Conservation (phyloP, 2,113 vertebrate genomes). For the Ctenodactylus gundi region DNA sequence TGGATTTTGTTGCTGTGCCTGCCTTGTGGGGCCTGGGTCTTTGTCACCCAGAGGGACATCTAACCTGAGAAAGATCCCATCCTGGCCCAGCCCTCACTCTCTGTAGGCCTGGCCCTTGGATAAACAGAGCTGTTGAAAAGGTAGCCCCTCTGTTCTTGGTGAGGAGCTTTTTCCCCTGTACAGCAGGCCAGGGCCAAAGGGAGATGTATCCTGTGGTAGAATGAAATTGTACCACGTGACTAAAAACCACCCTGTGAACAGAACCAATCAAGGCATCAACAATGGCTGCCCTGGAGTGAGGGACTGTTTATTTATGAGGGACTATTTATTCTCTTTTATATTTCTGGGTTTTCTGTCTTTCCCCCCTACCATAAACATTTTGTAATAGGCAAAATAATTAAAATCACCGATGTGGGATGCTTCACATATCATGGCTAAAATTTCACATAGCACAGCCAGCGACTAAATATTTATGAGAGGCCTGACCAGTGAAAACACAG, state of each 20-base stretch:
- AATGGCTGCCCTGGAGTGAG: neutral
- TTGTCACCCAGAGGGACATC: too few species aligned
- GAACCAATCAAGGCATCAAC: neutral
- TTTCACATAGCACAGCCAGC: neutral
- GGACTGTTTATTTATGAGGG: fast-evolving
- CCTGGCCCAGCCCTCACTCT: neutral
- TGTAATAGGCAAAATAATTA: neutral
- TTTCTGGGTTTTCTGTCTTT: neutral
- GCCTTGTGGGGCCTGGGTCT: neutral
- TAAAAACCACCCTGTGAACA: neutral
- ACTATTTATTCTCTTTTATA: neutral
- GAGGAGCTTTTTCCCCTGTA: neutral
- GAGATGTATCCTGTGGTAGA: fast-evolving
- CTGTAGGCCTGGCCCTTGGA: neutral
- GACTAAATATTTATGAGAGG: neutral
- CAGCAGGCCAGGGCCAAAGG: neutral
- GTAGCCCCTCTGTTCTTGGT: neutral
- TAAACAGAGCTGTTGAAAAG: neutral
- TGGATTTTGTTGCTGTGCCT: too few species aligned
- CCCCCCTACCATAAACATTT: neutral
- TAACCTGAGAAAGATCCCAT: neutral
- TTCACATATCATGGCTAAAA: neutral
- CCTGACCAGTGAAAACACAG: fast-evolving
- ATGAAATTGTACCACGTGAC: neutral
- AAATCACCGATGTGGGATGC: neutral